Evolutionary conservation across 92 coral and sea anemone species (phyloP).

Genomic region (Montipora capitata): DNA sequence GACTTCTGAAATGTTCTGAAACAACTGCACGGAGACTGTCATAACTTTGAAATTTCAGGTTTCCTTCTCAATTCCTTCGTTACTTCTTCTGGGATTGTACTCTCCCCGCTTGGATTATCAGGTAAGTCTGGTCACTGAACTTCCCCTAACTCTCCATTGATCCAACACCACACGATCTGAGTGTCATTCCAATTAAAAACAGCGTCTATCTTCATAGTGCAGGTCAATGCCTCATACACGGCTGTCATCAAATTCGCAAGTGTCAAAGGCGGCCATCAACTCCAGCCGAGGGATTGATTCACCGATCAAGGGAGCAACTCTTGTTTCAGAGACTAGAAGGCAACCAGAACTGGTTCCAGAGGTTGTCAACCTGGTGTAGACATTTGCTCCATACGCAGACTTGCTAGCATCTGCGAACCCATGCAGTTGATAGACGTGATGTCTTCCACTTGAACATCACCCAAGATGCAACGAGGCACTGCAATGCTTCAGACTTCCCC

Average conservation of each 20-base stretch:
- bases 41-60: neutral
- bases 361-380: slow-evolving; percentile 60
- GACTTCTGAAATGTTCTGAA: neutral
- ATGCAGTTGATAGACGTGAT: neutral
- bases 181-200: slow-evolving; percentile 49
- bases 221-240: slow-evolving; percentile 15
- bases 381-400: slow-evolving; percentile 43
- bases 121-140: neutral
- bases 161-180: slow-evolving; percentile 63
- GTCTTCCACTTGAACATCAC: neutral
- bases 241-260: neutral
- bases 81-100: neutral
- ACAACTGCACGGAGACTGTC: neutral
- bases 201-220: slow-evolving; percentile 7
- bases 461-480: neutral
- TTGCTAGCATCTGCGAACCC: slow-evolving; percentile 35
- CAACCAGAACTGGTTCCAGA: neutral
- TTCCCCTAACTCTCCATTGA: slow-evolving; percentile 41
- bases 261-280: slow-evolving; percentile 40
- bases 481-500: slow-evolving; percentile 36
- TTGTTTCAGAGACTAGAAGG: slow-evolving; percentile 29
- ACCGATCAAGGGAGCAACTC: slow-evolving; percentile 37
- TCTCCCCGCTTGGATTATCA: neutral
- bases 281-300: slow-evolving; percentile 55
- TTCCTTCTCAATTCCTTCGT: neutral